Base-by-base conservation (phyloP, 35 echinoderm and acorn worm genomes). In the Apostichopus japonicus region DNA sequence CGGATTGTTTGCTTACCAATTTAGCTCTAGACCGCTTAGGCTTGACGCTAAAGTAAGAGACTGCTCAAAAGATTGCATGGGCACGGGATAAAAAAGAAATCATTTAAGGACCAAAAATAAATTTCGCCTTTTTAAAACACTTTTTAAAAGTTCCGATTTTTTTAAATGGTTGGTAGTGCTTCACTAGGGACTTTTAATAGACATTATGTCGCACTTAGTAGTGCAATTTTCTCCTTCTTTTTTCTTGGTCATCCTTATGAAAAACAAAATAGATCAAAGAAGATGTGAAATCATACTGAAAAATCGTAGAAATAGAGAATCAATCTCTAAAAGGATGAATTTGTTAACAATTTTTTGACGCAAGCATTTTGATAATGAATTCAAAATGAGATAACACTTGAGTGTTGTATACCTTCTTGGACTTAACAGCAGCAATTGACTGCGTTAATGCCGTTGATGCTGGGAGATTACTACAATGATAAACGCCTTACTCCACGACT, bases 1-100 rank as follows among this genome's bases (percentile, higher is more conserved):
- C 86, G 56, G 63, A 63, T 89, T 89, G 86, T 89, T 89, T 89
- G 86, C 86, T 65, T 72, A 89, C 44, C 86, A 89, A 89, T 89
- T 89, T 89, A 89, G 67, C 25, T 65, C 14, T 44, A 73, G 86
- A 89, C 86, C 63, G 56, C 86, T 89, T 24, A 89, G 61, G 86
- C 63, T 24, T 27, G 44, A 89, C 10, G 61, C 16, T 13, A 22
- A 51, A 73, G 61, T 8, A 63, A 73, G 22, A 72, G 56, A 75
- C 71, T 75, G 71, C 71, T n/a, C n/a, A 19, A 75, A 19, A 54
- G 79, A 82, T 82, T 82, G 23, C 8, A 25, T 25, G 15, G 44
- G 54, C 23, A 82, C 44, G n/a, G 81, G 16, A 52, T 15, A 72
- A 89, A 56, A 82, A 56, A 52, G 24, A 51, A 82, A 82, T 54